phyloP scores from a whole-genome alignment of 1,140 invertebrate genomes.

The Drosophila pectinifera region DNA sequence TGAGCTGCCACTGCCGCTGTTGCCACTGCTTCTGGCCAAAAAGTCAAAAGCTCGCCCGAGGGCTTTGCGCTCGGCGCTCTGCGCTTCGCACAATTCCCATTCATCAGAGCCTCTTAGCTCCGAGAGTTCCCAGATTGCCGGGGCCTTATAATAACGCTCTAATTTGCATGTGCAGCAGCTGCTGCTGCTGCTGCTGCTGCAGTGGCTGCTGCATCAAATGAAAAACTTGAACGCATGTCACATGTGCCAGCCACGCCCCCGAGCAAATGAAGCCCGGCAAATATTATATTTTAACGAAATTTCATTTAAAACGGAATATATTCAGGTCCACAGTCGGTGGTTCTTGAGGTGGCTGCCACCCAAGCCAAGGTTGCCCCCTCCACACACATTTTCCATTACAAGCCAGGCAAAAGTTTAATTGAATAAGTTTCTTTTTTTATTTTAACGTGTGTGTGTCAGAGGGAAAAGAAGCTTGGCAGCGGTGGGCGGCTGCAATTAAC shows the following conservation, averaged over 20 bases:
- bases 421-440: slow-evolving; percentile 68
- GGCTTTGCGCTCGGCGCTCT: not conserved
- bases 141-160: slow-evolving; percentile 75
- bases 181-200: slow-evolving; percentile 4
- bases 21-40: slow-evolving; percentile 17
- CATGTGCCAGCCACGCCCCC: slow-evolving; percentile 54
- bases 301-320: slow-evolving; percentile 74
- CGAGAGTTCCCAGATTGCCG: slow-evolving; percentile 55
- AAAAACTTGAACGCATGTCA: slow-evolving; percentile 71
- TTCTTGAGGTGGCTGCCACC: slow-evolving; percentile 10
- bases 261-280: slow-evolving; percentile 70
- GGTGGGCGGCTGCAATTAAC: slow-evolving; percentile 72
- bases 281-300: slow-evolving; percentile 79
- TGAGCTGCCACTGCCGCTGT: no score
- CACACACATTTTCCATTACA: slow-evolving; percentile 54
- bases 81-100: slow-evolving; percentile 51
- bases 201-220: no score
- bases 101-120: slow-evolving; percentile 58
- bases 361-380: slow-evolving; percentile 50
- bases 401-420: slow-evolving; percentile 72
- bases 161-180: slow-evolving; percentile 69
- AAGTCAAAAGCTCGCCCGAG: slow-evolving; percentile 56
- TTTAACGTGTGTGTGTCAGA: not conserved
- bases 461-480: no score
- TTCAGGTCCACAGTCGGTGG: slow-evolving; percentile 49